phyloP scores from a whole-genome alignment of 2,888 invertebrate genomes.

The Exephanes ischioxanthus region DNA sequence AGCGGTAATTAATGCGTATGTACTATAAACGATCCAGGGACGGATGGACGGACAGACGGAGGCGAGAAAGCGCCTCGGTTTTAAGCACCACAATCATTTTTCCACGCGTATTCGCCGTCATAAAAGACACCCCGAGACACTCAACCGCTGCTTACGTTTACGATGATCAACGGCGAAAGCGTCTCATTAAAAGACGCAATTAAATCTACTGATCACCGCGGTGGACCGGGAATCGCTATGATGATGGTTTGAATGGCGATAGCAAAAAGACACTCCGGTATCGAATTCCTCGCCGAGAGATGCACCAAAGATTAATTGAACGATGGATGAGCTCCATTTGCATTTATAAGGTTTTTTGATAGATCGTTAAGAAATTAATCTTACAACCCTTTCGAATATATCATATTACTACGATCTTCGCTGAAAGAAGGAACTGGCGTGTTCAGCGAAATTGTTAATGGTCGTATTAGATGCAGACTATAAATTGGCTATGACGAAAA shows the following conservation, averaged over 20 bases:
- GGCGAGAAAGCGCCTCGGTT: slow-evolving; percentile 51
- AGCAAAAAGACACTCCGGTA: background rate
- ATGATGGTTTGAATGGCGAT: background rate
- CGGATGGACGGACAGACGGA: background rate
- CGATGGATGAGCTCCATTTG: background rate
- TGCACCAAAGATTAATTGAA: background rate
- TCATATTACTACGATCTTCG: background rate
- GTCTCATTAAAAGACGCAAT: slow-evolving; percentile 56
- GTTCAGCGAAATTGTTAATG: background rate
- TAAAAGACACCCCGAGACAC: slow-evolving; percentile 59
- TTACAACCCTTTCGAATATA: background rate
- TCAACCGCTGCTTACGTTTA: slow-evolving; percentile 44
- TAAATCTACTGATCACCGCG: slow-evolving; percentile 27
- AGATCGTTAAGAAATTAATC: background rate
- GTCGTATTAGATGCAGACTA: background rate
- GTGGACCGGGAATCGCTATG: background rate
- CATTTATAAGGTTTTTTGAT: background rate
- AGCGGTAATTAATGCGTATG: slow-evolving; percentile 46
- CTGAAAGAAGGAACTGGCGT: background rate
- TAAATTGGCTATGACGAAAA: background rate
- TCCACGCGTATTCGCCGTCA: slow-evolving; percentile 33
- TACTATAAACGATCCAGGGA: background rate
- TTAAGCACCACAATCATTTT: slow-evolving; percentile 58
- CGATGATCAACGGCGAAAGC: slow-evolving; percentile 49
- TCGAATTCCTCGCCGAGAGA: background rate